Conservation (phyloP, 2,113 vertebrate genomes). For the Brachionichthys hirsutus region DNA sequence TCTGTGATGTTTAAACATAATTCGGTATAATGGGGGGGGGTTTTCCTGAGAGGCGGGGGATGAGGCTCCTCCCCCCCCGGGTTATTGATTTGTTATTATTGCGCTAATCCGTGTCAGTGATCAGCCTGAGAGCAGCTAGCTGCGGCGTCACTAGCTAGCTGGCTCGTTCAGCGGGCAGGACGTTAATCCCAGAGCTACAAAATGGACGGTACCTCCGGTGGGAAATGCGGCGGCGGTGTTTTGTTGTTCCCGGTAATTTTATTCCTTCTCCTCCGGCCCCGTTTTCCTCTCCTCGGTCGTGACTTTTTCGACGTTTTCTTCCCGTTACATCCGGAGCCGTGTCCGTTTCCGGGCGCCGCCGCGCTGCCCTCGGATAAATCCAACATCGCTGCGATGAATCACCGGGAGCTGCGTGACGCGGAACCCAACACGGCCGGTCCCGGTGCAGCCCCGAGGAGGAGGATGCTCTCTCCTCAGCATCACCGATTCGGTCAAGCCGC, state of each 20-base stretch:
- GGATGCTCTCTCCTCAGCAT: conserved; percentile 67
- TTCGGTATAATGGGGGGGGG: too few species aligned
- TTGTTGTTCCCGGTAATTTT: conserved; percentile 70
- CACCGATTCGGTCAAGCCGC: background rate
- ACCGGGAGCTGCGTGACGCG: background rate
- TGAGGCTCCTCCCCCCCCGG: too few species aligned
- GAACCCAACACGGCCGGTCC: background rate
- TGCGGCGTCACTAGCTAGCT: background rate
- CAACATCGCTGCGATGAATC: conserved; percentile 48
- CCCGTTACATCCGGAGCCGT: conserved; percentile 35
- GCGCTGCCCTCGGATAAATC: conserved; percentile 37
- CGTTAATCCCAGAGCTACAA: conserved; percentile 6
- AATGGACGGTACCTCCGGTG: conserved; percentile 85
- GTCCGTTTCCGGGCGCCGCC: conserved; percentile 39
- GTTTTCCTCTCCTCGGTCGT: conserved; percentile 70
- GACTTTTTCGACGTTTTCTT: conserved; percentile 64
- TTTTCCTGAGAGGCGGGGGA: too few species aligned
- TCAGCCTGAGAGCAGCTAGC: too few species aligned
- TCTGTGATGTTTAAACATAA: too few species aligned
- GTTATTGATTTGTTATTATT: too few species aligned
- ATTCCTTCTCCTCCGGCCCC: conserved; percentile 77
- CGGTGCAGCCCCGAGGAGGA: background rate
- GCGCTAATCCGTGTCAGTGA: too few species aligned
- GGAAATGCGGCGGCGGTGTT: conserved; percentile 86
- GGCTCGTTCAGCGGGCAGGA: conserved; percentile 9